Evolutionary conservation across 2,113 vertebrate genomes (phyloP), one percentile per base, ranked within the genome.

Genomic region (Eulemur macaco): DNA sequence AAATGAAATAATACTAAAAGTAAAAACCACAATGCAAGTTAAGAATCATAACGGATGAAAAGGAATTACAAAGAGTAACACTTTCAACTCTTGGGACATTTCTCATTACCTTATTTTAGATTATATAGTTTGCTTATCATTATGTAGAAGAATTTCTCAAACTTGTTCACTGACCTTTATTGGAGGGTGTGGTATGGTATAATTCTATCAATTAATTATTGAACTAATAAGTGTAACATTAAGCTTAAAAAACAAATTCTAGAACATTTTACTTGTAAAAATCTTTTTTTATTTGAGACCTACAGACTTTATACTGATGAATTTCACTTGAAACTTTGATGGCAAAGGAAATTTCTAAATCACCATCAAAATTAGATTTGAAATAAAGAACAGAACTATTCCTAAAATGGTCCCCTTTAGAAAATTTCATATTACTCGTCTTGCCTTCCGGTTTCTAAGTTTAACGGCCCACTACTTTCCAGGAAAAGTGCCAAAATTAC

Each of bases 21-120:
- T 68, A 88, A 96, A 83, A 78, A 47, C 12, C n/a, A 71, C 34
- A 80, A 56, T 39, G 13, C 23, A 90, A 88, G 34, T 68, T 92
- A 92, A 92, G 58, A 87, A 82, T 80, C n/a, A 85, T 52, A 95
- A 64, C 45, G 66, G 52, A 78, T 37, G 42, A 86, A 96, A 90
- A 86, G 7, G 7, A 86, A 90, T 52, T 71, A 73, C 2, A 50
- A 76, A 85, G 31, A 78, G 0, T 34, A 68, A 86, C 45, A 78
- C 18, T 66, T 81, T 34, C 20, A 73, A 11, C 27, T 96, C 37
- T 42, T 73, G 69, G 34, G 71, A 60, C 80, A 78, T 68, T 85
- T 63, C n/a, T 80, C 31, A 29, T 73, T 76, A 47, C 31, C 64
- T 58, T 80, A 58, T 63, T 88, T 73, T 84, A 63, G 66, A 82